phyloP scores from a whole-genome alignment of 1,140 invertebrate genomes.

The Caenorhabditis elegans region WBcel235 BX284605.5:7896501-7897000 shows the following conservation, averaged over 20 bases:
- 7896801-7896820: too few species aligned
- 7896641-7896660: neutral
- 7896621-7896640: neutral
- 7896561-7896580: neutral
- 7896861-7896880: slow-evolving; percentile 16
- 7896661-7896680: neutral
- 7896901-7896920: slow-evolving; percentile 20
- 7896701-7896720: too few species aligned
- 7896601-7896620: slow-evolving; percentile 8
- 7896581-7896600: neutral
- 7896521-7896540: neutral
- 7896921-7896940: slow-evolving; percentile 21
- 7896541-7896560: neutral
- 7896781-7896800: too few species aligned
- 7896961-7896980: slow-evolving; percentile 7
- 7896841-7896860: neutral
- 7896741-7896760: too few species aligned
- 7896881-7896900: neutral
- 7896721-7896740: too few species aligned
- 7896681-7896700: neutral
- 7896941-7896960: slow-evolving; percentile 17
- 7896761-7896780: too few species aligned
- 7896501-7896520: neutral
- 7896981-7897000: neutral
- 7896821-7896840: too few species aligned